A percentile compares a stretch with the other conserved stretches of the same genome.
Conservation (phyloP, 2,113 vertebrate genomes). For the Chelonoidis abingdonii region DNA sequence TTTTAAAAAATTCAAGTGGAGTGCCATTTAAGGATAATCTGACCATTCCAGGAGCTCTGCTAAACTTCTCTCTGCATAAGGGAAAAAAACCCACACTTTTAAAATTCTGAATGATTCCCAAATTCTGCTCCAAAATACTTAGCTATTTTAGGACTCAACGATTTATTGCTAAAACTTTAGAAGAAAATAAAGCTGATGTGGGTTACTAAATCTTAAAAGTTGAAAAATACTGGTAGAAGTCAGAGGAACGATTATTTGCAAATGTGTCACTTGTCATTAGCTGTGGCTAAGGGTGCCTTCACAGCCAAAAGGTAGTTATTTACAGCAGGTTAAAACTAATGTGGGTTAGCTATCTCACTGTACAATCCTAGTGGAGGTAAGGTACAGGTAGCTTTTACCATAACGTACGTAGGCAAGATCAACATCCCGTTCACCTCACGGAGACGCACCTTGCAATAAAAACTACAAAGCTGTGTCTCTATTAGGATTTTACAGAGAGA, state of each 20-base stretch:
- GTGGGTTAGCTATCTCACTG: not conserved
- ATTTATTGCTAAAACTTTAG: not conserved
- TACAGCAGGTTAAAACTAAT: not conserved
- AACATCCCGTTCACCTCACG: not conserved
- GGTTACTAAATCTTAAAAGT: not conserved
- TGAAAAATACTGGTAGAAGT: not conserved
- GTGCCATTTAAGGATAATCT: not conserved
- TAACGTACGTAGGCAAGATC: not conserved
- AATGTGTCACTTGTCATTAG: not conserved
- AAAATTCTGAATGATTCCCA: no score
- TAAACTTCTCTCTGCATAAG: not conserved
- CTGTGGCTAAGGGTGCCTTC: not conserved
- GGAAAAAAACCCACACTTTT: not conserved
- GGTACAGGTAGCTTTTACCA: not conserved
- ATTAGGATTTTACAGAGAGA: not conserved
- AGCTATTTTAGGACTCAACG: rapidly evolving
- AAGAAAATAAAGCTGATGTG: not conserved
- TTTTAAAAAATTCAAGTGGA: not conserved
- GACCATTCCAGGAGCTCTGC: not conserved
- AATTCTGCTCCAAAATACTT: no score
- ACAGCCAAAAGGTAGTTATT: not conserved
- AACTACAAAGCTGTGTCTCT: not conserved
- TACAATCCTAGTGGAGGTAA: not conserved
- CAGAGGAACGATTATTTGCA: not conserved
- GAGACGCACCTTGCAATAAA: not conserved